A percentile compares a stretch with the other conserved stretches of the same genome.
Conservation (phyloP, 2,888 invertebrate genomes). For the Oxystoma pomonae region DNA sequence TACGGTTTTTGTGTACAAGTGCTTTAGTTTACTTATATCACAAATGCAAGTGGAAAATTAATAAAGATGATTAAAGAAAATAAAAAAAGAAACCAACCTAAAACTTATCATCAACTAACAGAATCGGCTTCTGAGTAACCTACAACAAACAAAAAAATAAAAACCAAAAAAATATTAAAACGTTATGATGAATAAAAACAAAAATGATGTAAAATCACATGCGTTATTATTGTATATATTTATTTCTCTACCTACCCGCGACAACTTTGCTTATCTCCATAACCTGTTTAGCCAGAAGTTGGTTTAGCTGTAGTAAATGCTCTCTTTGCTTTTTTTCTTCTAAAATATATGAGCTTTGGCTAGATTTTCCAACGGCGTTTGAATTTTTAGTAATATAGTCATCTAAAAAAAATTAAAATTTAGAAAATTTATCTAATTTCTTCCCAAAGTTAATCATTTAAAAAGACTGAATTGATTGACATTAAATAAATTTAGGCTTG, state of each 20-base stretch:
- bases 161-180: constrained; percentile 27
- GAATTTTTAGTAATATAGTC: constrained; percentile 13
- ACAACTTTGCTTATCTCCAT: constrained; percentile 95
- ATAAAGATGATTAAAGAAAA: background rate
- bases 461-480: too few relatives aligned
- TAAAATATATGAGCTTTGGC: constrained; percentile 47
- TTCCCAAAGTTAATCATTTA: too few relatives aligned
- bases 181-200: constrained; percentile 19
- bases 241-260: constrained; percentile 68
- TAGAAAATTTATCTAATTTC: too few relatives aligned
- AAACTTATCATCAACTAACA: constrained; percentile 37
- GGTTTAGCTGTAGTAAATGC: constrained; percentile 84
- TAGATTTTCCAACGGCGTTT: constrained; percentile 12
- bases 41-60: background rate
- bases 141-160: constrained; percentile 39
- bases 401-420: constrained; percentile 1
- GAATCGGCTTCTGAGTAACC: constrained; percentile 44
- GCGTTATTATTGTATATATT: too few relatives aligned
- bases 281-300: constrained; percentile 88
- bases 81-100: constrained; percentile 44
- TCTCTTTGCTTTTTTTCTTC: constrained; percentile 86
- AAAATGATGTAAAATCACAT: constrained; percentile 17
- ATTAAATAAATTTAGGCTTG: too few relatives aligned
- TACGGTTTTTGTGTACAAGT: too few relatives aligned
- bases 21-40: too few relatives aligned